phyloP scores from a whole-genome alignment of 2,113 vertebrate species.

The Notarius quadriscutis region DNA sequence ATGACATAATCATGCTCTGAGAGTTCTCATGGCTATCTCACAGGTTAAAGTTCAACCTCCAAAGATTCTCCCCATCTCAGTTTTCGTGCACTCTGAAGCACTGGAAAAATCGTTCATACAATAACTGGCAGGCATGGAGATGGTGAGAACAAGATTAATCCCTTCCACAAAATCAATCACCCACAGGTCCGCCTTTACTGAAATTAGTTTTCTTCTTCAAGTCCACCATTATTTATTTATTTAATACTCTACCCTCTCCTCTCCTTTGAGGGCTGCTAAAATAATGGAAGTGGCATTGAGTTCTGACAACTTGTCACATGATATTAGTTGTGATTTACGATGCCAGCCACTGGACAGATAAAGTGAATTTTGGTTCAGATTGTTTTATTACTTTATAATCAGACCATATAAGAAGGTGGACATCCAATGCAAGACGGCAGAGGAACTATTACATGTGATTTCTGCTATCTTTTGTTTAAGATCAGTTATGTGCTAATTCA shows the following conservation, averaged over 20 bases:
- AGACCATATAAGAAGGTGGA: constrained; percentile 16
- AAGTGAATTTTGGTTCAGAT: constrained; percentile 52
- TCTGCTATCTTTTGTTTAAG: not conserved
- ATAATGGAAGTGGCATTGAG: constrained; percentile 56
- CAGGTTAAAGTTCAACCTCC: constrained; percentile 34
- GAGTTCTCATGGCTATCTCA: constrained; percentile 9
- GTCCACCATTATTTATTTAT: constrained; percentile 51
- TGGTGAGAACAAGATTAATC: constrained; percentile 54
- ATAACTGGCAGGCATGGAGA: constrained; percentile 49
- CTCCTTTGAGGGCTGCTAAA: constrained; percentile 34
- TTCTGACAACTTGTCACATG: constrained; percentile 56
- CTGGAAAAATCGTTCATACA: constrained; percentile 38
- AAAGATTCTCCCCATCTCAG: not conserved
- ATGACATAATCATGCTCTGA: constrained; percentile 33
- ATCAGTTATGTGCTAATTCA: not conserved
- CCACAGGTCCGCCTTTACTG: constrained; percentile 44
- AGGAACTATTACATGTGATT: not conserved
- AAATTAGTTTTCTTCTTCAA: constrained; percentile 54
- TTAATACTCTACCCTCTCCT: constrained; percentile 31
- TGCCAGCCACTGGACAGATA: constrained; percentile 46
- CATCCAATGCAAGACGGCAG: constrained; percentile 15
- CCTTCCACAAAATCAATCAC: constrained; percentile 55
- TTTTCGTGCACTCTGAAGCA: constrained; percentile 9
- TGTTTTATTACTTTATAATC: constrained; percentile 53
- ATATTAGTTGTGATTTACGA: constrained; percentile 59